phyloP scores from a whole-genome alignment of 2,113 vertebrate genomes.

The Entelurus aequoreus region DNA sequence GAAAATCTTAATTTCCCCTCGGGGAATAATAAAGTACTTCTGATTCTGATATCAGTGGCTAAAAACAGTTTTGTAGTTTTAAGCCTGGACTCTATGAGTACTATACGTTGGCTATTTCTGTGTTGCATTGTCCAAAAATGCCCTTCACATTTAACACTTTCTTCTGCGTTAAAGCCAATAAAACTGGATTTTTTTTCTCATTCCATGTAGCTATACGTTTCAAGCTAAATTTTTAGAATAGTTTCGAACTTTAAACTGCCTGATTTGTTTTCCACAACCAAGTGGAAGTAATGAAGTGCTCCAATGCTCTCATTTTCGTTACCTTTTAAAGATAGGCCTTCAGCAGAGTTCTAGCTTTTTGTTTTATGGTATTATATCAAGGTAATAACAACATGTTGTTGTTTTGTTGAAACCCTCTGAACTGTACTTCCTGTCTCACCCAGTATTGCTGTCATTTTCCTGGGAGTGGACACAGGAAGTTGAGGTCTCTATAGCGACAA shows the following conservation, averaged over 20 bases:
- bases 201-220: neutral
- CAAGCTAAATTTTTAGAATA: too few species aligned
- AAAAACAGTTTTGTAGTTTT: neutral
- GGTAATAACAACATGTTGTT: slow-evolving; percentile 32
- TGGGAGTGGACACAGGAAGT: slow-evolving; percentile 68
- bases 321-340: too few species aligned
- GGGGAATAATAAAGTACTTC: too few species aligned
- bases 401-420: slow-evolving; percentile 41
- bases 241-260: too few species aligned
- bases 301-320: too few species aligned
- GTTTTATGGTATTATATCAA: slow-evolving; percentile 6
- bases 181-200: neutral
- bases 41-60: neutral
- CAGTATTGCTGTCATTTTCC: slow-evolving; percentile 63
- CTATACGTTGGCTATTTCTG: neutral
- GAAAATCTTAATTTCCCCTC: too few species aligned
- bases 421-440: slow-evolving; percentile 64
- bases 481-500: slow-evolving; percentile 53
- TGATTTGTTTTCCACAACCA: too few species aligned
- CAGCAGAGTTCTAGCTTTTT: neutral
- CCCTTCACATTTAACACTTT: neutral
- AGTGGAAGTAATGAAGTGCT: too few species aligned
- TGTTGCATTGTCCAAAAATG: slow-evolving; percentile 20
- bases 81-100: too few species aligned
- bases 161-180: neutral